Conservation (phyloP, 2,113 vertebrate species). For the Pseudorectes ferrugineus region DNA sequence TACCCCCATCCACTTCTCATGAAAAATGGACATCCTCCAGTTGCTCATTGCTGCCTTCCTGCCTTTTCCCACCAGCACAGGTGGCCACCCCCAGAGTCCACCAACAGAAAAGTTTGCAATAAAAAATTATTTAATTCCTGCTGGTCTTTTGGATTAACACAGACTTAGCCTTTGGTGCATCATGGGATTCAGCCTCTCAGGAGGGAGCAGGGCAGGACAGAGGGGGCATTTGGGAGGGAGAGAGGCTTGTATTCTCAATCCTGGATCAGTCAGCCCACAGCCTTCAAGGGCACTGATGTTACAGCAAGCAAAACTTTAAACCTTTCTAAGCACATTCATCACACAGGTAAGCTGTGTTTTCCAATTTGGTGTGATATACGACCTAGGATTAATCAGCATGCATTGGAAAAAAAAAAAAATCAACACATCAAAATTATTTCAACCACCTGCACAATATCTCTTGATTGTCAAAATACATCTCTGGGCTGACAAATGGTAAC, state of each 20-base stretch:
- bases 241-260: neutral
- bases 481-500: neutral
- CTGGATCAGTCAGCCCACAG: neutral
- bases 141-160: neutral
- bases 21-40: fast-evolving
- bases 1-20: neutral
- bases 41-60: neutral
- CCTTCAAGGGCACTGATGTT: constrained; percentile 3
- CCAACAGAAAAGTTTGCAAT: neutral
- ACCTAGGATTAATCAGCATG: constrained; percentile 2
- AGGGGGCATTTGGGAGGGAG: neutral
- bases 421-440: constrained; percentile 13
- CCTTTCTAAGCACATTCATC: constrained; percentile 2
- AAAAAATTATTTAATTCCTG: neutral
- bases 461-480: constrained; percentile 14
- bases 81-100: fast-evolving
- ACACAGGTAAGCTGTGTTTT: neutral
- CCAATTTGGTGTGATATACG: neutral
- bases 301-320: neutral
- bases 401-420: neutral
- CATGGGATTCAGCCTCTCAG: fast-evolving
- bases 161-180: neutral
- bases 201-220: neutral
- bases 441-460: neutral
- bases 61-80: neutral